Evolutionary conservation across 2,797 vertebrate genomes (phyloP), one percentile per base, ranked within the genome.

Genomic region (Sebastes hubbsi): DNA sequence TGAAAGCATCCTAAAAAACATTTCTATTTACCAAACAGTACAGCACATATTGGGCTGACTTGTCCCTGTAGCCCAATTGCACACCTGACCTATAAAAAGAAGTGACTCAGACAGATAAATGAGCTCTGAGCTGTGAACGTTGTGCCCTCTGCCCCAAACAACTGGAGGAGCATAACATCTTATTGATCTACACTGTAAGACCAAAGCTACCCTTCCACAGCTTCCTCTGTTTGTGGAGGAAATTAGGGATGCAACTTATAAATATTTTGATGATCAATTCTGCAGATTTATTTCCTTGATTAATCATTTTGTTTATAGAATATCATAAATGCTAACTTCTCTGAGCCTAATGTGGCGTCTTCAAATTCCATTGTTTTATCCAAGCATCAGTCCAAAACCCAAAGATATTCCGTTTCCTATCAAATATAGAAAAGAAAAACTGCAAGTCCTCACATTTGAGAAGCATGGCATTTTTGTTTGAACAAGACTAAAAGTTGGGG

Each of bases 51-150:
- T 49, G 13, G 20, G 52, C 10, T 0, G 1, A 24, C n/a, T 20
- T 11, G n/a, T 52, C 24, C 11, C 14, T 20, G 13, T 14, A 34
- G 18, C 29, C 3, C 24, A 62, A 46, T 52, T 65, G n/a, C 52
- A 36, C 24, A 46, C 9, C 24, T 25, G 56, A 56, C 32, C 25
- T 13, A 2, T 36, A 56, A 58, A 24, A 24, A 58, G 25, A 72
- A 38, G 32, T 32, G 56, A 63, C 32, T 67, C 24, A 12, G 27
- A 56, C 4, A 58, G n/a, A 75, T 77, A 22, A 54, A 77, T 87
- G 42, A 77, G 20, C 24, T 22, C 18, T 49, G 69, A 72, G 60
- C 29, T 36, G 46, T 49, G 55, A 13, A 18, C 46, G 60, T 78
- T 30, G 4, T 54, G 70, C 9, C 73, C 77, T 68, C 60, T 27